Base-by-base conservation (phyloP, 2,113 vertebrate genomes). In the Ranitomeya variabilis region DNA sequence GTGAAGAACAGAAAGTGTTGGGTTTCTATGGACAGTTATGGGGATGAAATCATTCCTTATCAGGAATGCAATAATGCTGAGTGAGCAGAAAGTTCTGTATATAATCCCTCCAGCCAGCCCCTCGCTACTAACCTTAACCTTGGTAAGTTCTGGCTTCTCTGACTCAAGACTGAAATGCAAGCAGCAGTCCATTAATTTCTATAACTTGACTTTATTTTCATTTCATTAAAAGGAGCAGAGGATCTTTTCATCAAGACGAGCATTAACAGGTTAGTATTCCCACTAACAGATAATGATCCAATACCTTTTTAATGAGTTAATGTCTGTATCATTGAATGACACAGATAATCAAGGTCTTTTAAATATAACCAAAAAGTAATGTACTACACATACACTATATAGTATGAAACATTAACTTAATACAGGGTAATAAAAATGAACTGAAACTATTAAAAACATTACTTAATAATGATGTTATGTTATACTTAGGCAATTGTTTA, bases 1-100 rank as follows among this genome's bases (percentile, higher is more conserved):
- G 26, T 67, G 60, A 51, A 66, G 82, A 83, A 52, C 9, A 12
- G 84, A 45, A 57, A 86, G 71, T 76, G 26, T 86, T 86, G 69
- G 84, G 71, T 86, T 60, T 86, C 67, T 59, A 18, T 74, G 55
- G 10, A 85, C 67, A 11, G n/a, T 86, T 86, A 86, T 59, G 84
- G 69, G 26, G 26, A 73, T 86, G 51, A 4, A 15, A 2, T 7
- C 18, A 37, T 76, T 45, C 23, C 55, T 76, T 86, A 23, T 10
- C 57, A 31, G 84, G 84, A 74, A 55, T 4, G 26, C 16, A 76
- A 18, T 45, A 31, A 16, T 62, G 84, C 67, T 86, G 67, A 62
- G 84, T 5, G 15, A 52, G 16, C 26, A 76, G 84, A 37, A 76
- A 37, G 23, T 19, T 10, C 55, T 37, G 8, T 86, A 86, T 86